Evolutionary conservation across 2,113 vertebrate genomes (phyloP).

Genomic region (Sander lucioperca): DNA sequence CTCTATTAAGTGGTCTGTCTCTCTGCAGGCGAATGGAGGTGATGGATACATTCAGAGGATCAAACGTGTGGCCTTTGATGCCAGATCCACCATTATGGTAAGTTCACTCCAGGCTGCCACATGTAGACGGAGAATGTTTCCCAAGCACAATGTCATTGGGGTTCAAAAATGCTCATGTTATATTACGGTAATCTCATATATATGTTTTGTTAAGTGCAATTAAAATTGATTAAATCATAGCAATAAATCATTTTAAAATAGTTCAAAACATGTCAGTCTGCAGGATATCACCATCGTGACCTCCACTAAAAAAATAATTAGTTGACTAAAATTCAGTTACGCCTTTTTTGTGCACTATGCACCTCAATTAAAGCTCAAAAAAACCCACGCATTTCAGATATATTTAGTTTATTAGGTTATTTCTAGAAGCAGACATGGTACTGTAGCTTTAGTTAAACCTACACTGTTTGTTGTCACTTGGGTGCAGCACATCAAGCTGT

Average conservation of each 20-base stretch:
- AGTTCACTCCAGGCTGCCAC: constrained; percentile 58
- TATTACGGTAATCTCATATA: too few species aligned
- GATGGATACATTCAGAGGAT: constrained; percentile 94
- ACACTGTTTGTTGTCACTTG: background rate
- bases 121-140: background rate
- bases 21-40: constrained; percentile 93
- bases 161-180: background rate
- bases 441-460: background rate
- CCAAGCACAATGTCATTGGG: background rate
- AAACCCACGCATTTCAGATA: too few species aligned
- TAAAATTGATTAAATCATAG: background rate
- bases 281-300: background rate
- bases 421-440: background rate
- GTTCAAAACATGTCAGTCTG: background rate
- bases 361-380: too few species aligned
- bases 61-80: constrained; percentile 94
- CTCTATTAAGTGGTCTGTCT: constrained; percentile 38
- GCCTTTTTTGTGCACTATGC: too few species aligned
- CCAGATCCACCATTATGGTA: constrained; percentile 94
- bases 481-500: background rate
- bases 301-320: background rate
- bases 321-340: background rate
- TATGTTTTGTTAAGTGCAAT: background rate
- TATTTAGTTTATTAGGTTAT: background rate
- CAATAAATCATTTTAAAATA: background rate